phyloP scores from a whole-genome alignment of 2,113 vertebrate species.

The Cebus imitator region DNA sequence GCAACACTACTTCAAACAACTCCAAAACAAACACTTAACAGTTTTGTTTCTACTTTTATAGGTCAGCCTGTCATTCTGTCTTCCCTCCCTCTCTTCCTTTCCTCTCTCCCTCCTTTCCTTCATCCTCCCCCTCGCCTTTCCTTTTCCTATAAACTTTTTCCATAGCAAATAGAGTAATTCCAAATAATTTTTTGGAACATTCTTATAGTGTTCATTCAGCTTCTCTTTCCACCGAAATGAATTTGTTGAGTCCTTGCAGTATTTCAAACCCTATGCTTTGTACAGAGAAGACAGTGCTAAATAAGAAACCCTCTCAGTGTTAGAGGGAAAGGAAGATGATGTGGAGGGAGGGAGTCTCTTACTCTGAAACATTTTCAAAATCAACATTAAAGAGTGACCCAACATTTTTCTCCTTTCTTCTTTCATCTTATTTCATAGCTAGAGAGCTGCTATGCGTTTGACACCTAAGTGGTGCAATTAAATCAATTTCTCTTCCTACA shows the following conservation, averaged over 20 bases:
- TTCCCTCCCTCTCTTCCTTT: background rate
- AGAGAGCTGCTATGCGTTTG: background rate
- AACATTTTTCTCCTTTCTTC: background rate
- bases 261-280: background rate
- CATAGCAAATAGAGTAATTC: conserved; percentile 27
- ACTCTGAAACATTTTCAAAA: conserved; percentile 35
- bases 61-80: background rate
- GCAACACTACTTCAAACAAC: background rate
- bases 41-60: background rate
- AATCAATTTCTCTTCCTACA: background rate
- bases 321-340: background rate
- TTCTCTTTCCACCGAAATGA: background rate
- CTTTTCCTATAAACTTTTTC: conserved; percentile 34
- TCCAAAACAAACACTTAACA: background rate
- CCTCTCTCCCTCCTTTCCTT: too few species aligned
- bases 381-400: background rate
- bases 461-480: background rate
- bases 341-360: background rate
- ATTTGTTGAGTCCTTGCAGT: background rate
- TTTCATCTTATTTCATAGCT: background rate
- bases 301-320: background rate
- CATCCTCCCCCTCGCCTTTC: background rate
- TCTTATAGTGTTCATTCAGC: conserved; percentile 13
- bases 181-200: background rate
- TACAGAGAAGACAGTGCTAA: background rate